Evolutionary conservation across 64 coral and sea anemone genomes (phyloP).

Genomic region (Acropora tenuis): DNA sequence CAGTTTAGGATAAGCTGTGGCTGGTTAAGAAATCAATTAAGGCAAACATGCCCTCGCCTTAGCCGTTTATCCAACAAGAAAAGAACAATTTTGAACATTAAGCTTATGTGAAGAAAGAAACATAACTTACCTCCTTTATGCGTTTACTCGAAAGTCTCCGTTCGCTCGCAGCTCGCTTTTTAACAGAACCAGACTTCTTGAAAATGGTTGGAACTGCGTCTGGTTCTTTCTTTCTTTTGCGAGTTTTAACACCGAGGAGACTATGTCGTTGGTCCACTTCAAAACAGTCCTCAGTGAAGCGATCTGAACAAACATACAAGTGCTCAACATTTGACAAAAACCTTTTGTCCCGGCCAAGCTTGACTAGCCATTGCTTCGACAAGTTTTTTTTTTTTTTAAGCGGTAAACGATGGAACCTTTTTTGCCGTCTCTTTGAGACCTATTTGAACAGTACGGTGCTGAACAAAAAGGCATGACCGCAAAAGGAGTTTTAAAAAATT

Average conservation of each 20-base stretch:
- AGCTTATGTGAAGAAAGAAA: background rate
- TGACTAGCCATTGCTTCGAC: background rate
- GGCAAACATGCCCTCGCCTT: no score
- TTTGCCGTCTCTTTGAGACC: background rate
- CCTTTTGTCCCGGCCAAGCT: background rate
- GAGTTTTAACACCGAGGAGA: no score
- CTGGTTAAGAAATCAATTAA: no score
- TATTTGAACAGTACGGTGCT: constrained; percentile 1
- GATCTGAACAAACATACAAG: no score
- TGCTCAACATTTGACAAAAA: background rate
- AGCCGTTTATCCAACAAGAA: no score
- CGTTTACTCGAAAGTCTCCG: background rate
- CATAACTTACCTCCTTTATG: background rate
- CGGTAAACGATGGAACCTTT: background rate
- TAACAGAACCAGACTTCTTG: no score
- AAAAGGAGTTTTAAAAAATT: background rate
- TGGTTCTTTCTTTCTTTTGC: no score
- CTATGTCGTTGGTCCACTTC: no score
- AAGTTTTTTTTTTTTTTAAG: background rate
- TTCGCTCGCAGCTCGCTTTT: constrained; percentile 3
- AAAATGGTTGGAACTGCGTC: no score
- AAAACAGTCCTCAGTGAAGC: no score
- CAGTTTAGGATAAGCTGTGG: no score
- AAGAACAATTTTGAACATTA: background rate
- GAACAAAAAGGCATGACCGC: background rate